Evolutionary conservation across 2,797 vertebrate species (phyloP).

Genomic region (Urophycis tenuis): DNA sequence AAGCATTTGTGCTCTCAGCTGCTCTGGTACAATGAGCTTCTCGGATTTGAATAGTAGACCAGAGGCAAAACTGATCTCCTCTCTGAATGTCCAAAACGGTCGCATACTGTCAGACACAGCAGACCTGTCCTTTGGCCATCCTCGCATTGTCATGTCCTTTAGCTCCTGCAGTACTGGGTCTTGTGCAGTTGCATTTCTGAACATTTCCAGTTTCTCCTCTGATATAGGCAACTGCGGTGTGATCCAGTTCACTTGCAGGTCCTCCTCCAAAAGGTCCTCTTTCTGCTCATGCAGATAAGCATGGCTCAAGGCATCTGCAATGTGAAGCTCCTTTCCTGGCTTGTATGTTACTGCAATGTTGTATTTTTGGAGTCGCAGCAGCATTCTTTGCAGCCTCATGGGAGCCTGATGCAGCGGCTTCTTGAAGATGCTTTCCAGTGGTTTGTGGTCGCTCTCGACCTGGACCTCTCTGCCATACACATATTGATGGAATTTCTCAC

Average conservation of each 20-base stretch:
- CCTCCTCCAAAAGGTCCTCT: background rate
- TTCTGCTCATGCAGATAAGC: background rate
- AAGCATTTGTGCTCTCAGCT: conserved; percentile 17
- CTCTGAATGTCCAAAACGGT: background rate
- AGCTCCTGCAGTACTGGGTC: background rate
- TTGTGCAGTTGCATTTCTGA: background rate
- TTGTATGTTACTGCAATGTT: background rate
- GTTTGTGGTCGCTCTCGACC: background rate
- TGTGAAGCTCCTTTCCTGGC: background rate
- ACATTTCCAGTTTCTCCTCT: background rate
- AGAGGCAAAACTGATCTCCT: background rate
- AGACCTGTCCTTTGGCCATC: background rate
- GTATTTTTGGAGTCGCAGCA: background rate
- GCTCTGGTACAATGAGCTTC: background rate
- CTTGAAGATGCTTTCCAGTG: background rate
- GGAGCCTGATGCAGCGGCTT: background rate
- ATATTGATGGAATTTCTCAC: background rate
- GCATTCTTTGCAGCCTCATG: conserved; percentile 2
- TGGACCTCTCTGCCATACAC: background rate
- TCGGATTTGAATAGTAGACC: background rate
- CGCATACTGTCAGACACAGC: too few species aligned
- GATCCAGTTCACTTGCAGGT: background rate
- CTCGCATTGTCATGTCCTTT: background rate
- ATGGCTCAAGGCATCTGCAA: background rate
- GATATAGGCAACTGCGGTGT: background rate